phyloP scores from a whole-genome alignment of 2,888 invertebrate species.

The Tetropium fuscum region DNA sequence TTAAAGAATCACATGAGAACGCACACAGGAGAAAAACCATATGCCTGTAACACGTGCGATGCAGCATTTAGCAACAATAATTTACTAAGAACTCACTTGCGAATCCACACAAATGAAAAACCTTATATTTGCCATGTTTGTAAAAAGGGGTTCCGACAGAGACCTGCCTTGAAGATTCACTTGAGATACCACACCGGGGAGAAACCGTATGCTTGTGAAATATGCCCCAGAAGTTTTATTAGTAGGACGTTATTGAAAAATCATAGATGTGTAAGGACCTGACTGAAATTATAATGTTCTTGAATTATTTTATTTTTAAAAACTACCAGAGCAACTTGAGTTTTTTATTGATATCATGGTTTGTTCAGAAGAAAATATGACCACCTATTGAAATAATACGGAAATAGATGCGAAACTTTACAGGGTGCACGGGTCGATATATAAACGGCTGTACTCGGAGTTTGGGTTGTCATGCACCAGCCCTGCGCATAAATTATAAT shows the following conservation, averaged over 20 bases:
- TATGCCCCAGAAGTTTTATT: slow-evolving; percentile 68
- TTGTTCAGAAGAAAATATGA: too few relatives aligned
- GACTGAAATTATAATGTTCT: too few relatives aligned
- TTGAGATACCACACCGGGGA: slow-evolving; percentile 69
- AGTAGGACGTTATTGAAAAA: slow-evolving; percentile 61
- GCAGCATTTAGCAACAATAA: slow-evolving; percentile 43
- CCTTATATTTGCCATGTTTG: slow-evolving; percentile 36
- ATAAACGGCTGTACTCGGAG: too few relatives aligned
- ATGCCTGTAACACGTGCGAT: slow-evolving; percentile 43
- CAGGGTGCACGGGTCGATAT: too few relatives aligned
- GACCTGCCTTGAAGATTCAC: slow-evolving; percentile 56
- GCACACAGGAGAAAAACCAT: slow-evolving; percentile 43
- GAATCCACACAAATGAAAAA: slow-evolving; percentile 26
- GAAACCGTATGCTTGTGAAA: slow-evolving; percentile 58
- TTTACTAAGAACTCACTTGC: slow-evolving; percentile 44
- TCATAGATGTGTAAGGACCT: neutral
- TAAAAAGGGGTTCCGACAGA: slow-evolving; percentile 36
- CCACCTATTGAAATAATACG: too few relatives aligned
- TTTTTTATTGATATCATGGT: too few relatives aligned
- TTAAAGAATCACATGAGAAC: slow-evolving; percentile 51
- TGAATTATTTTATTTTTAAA: too few relatives aligned
- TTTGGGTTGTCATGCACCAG: too few relatives aligned
- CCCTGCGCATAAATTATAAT: too few relatives aligned
- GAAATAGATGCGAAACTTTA: too few relatives aligned
- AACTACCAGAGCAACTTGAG: too few relatives aligned